phyloP scores from a whole-genome alignment of 2,797 vertebrate genomes.

The Anas acuta region DNA sequence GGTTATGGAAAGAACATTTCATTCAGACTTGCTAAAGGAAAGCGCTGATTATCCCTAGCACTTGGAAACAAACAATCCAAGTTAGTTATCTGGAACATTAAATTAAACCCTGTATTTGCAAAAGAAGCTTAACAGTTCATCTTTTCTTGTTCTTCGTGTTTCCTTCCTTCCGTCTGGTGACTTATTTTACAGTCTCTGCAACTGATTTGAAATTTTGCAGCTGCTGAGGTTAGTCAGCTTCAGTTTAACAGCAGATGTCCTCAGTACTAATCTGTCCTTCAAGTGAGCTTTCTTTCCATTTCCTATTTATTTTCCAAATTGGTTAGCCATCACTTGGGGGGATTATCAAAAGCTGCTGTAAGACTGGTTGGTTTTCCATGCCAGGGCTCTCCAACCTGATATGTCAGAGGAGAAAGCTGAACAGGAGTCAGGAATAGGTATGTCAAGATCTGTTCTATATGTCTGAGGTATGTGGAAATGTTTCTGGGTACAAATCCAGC shows the following conservation, averaged over 20 bases:
- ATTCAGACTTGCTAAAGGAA: not conserved
- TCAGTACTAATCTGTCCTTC: not conserved
- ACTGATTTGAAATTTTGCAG: constrained; percentile 47
- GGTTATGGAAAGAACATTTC: constrained; percentile 30
- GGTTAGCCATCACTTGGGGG: not conserved
- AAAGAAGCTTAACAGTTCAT: constrained; percentile 51
- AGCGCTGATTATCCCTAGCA: not conserved
- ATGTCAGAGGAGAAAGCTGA: not conserved
- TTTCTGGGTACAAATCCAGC: not conserved
- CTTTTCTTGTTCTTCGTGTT: constrained; percentile 9
- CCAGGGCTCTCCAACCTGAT: not conserved
- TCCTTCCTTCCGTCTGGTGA: constrained; percentile 48
- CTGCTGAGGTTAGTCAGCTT: constrained; percentile 26
- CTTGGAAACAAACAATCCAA: constrained; percentile 35
- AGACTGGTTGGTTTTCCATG: not conserved
- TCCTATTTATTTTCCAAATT: not conserved
- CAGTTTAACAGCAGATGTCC: not conserved
- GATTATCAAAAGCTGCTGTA: constrained; percentile 1
- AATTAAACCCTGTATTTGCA: constrained; percentile 32
- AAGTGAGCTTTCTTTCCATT: not conserved
- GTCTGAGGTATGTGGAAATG: not conserved
- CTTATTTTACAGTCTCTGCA: constrained; percentile 21
- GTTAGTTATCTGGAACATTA: constrained; percentile 43
- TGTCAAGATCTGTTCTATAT: not conserved
- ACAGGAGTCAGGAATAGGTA: not conserved